phyloP scores from a whole-genome alignment of 2,113 vertebrate genomes.

The Pelecanus crispus region DNA sequence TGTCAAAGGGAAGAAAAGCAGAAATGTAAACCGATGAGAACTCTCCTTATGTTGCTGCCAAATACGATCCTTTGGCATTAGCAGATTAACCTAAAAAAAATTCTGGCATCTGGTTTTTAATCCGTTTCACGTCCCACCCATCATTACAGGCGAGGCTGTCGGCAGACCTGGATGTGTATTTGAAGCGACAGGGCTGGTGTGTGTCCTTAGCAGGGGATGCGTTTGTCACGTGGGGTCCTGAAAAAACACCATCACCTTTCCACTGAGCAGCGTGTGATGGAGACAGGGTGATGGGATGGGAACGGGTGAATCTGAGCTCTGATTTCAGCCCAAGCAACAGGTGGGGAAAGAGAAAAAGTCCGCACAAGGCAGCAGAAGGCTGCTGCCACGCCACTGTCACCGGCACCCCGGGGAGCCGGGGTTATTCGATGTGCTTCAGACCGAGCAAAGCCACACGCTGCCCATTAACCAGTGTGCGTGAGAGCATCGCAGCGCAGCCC shows the following conservation, averaged over 20 bases:
- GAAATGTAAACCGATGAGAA: neutral
- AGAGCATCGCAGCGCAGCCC: neutral
- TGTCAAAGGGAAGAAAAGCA: conserved; percentile 13
- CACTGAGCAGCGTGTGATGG: neutral
- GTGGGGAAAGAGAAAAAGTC: neutral
- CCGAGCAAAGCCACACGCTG: neutral
- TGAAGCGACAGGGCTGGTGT: neutral
- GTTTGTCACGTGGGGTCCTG: neutral
- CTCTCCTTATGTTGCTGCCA: conserved; percentile 10
- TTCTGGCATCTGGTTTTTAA: neutral
- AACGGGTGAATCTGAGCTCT: neutral
- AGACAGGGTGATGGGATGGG: neutral
- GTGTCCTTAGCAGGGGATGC: neutral
- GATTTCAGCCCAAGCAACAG: neutral
- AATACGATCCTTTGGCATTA: neutral
- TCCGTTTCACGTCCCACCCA: neutral
- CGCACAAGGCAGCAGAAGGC: neutral
- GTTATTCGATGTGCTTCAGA: neutral
- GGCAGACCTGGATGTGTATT: neutral
- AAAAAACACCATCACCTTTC: neutral
- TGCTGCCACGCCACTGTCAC: accelerated
- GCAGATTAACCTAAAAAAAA: conserved; percentile 10
- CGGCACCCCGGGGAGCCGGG: accelerated
- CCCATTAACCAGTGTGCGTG: neutral
- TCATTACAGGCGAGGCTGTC: neutral